A percentile compares a stretch with the other conserved stretches of the same genome.
Conservation (phyloP, 2,113 vertebrate species). For the Upupa epops region DNA sequence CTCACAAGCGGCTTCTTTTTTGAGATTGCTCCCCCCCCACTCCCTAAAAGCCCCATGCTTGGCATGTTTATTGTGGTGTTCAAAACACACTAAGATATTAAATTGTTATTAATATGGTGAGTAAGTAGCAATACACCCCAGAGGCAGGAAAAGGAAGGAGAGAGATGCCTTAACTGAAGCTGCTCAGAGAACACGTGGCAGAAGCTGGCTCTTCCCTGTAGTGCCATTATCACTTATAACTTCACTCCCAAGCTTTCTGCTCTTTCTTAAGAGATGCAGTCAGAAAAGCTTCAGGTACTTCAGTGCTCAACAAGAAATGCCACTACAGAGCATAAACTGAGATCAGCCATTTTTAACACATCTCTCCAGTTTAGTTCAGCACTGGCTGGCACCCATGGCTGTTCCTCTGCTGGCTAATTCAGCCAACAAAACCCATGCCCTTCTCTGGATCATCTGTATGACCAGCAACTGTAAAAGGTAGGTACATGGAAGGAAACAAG, state of each 20-base stretch:
- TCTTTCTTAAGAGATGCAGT: background rate
- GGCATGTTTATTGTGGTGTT: background rate
- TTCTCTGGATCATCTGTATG: background rate
- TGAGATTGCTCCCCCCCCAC: background rate
- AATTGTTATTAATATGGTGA: background rate
- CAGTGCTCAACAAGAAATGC: background rate
- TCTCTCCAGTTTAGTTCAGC: background rate
- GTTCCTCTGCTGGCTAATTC: background rate
- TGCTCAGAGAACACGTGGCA: background rate
- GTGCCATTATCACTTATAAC: background rate
- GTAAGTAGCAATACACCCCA: background rate
- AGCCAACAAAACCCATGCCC: background rate
- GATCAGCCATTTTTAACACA: background rate
- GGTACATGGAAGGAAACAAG: background rate
- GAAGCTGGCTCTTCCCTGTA: background rate
- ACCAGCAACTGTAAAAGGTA: background rate
- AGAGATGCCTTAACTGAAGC: background rate
- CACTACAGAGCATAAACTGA: background rate
- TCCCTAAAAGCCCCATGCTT: background rate
- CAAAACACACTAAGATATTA: background rate
- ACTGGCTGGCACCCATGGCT: background rate
- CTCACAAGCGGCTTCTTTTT: background rate
- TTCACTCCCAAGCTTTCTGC: background rate
- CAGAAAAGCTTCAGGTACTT: background rate
- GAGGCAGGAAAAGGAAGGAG: background rate